Percentiles rank a stretch among this genome's conserved stretches.
These are phyloP conservation scores for Cerastis leucographa DNA, from an alignment of 2,888 invertebrate genomes.

Conservation along the genomic window DNA sequence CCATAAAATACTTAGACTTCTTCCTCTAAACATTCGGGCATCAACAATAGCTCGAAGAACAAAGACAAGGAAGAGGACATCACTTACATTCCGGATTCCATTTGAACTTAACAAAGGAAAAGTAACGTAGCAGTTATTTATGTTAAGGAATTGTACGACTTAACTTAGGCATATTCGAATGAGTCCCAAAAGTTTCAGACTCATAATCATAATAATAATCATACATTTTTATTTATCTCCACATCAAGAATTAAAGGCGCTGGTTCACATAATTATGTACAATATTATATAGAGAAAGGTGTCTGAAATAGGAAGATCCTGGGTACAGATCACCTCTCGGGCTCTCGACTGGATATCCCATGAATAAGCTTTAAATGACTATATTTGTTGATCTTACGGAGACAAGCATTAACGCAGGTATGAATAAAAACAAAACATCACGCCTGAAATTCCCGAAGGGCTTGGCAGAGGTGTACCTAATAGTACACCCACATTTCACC, in stretches of 20 bases:
- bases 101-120: constrained; percentile 29
- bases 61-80: constrained; percentile 40
- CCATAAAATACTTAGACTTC: constrained; percentile 17
- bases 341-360: no score
- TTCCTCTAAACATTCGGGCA: constrained; percentile 19
- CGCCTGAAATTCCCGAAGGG: no score
- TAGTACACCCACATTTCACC: no score
- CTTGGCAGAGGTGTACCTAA: no score
- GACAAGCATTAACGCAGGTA: background rate
- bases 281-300: no score
- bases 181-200: background rate
- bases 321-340: no score
- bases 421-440: background rate
- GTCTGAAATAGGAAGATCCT: no score
- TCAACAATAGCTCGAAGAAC: constrained; percentile 34
- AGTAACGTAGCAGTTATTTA: constrained; percentile 11
- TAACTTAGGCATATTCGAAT: no score
- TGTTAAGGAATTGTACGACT: constrained; percentile 1
- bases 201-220: no score
- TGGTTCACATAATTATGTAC: no score
- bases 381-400: background rate
- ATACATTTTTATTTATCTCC: no score
- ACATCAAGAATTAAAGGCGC: no score
- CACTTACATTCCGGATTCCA: constrained; percentile 18
- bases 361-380: background rate